These are phyloP conservation scores for Otolemur crassicaudatus DNA, from an alignment of 2,797 vertebrate genomes.

Conservation along the genomic window DNA sequence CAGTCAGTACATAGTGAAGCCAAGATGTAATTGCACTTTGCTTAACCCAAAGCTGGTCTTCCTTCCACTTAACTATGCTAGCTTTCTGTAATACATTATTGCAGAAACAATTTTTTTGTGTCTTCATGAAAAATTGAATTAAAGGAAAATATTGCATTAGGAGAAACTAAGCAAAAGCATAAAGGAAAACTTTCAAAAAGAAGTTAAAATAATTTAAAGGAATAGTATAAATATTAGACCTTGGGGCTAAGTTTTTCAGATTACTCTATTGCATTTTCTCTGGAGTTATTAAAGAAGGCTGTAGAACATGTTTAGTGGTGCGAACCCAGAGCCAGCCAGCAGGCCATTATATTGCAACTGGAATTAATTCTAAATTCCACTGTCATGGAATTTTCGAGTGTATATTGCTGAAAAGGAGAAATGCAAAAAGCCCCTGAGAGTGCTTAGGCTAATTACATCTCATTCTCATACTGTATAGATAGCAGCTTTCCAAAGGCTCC, in stretches of 20 bases:
- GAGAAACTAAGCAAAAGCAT: not conserved
- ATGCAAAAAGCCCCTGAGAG: not conserved
- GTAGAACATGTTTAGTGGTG: not conserved
- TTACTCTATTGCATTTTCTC: not conserved
- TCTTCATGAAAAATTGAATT: not conserved
- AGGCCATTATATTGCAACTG: not conserved
- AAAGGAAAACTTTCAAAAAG: not conserved
- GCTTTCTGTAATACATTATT: not conserved
- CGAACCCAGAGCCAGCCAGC: not conserved
- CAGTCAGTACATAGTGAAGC: not conserved
- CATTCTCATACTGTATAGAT: not conserved
- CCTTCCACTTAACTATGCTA: not conserved
- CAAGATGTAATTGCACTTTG: not conserved
- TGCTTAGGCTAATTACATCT: not conserved
- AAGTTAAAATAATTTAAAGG: conserved; percentile 23
- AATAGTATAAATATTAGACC: not conserved
- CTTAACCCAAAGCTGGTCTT: not conserved
- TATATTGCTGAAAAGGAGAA: not conserved
- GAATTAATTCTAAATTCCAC: not conserved
- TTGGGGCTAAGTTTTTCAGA: not conserved
- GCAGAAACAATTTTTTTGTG: not conserved
- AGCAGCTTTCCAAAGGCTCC: not conserved
- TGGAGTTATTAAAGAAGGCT: not conserved
- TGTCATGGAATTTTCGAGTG: conserved; percentile 11
- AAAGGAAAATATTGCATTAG: conserved; percentile 7